Evolutionary conservation across 2,888 invertebrate species (phyloP), one percentile per base, ranked within the genome.

Genomic region (Tinea semifulvella): DNA sequence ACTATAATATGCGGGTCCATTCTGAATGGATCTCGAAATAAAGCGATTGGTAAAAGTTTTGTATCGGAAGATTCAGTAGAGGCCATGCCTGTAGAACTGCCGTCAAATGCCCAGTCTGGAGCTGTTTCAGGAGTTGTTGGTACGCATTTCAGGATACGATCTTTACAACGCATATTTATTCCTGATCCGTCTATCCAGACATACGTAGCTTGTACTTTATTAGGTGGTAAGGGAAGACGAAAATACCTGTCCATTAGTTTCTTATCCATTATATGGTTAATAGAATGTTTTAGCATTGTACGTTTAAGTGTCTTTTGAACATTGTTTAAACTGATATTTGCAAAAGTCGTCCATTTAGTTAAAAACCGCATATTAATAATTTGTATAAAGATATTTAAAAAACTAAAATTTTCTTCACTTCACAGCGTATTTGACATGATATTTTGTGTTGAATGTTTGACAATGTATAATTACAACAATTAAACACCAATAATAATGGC

Each of bases 71-170:
- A 92, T 16, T 92, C 93, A 1, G 70, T 61, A 50, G 88, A 83
- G 0, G 94, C 92, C 72, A 94, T 94, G 50, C 90, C 91, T 1
- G 92, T 92, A 1, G 95, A 95, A 63, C 94, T 94, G 35, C 96
- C 96, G 72, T 96, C 96, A 60, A 92, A 96, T 55, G 92, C 91
- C 96, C 96, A 96, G 16, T 84, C 75, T 2, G 96, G 96, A 26
- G 87, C 65, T 27, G 59, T 60, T 1, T 69, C 73, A 7, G 85
- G 72, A 14, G 63, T 56, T 46, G 75, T 79, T n/a, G 90, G 90
- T 8, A 84, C 73, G 53, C 83, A 85, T 56, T 84, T 83, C 17
- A 91, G 60, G 1, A 90, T 86, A 49, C 87, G 80, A 43, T 89
- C 87, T 63, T 91, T 91, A 49, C 83, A 73, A 52, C 92, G 77